phyloP scores from a whole-genome alignment of 1,140 invertebrate species.

The Calycopis cecrops region DNA sequence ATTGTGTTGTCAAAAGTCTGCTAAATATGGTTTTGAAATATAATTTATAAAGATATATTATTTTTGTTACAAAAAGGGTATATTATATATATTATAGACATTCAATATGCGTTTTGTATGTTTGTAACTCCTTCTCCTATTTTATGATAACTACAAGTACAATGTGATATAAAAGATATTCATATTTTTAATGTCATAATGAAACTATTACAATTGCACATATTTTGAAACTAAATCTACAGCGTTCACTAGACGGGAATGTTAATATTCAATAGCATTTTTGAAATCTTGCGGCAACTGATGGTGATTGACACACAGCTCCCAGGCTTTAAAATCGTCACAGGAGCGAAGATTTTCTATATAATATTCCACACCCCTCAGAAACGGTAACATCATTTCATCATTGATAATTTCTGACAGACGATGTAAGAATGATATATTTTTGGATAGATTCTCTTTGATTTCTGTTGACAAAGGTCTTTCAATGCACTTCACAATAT shows the following conservation, averaged over 20 bases:
- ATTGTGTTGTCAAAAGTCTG: too few relatives aligned
- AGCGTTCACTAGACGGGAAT: slow-evolving; percentile 53
- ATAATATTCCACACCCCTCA: slow-evolving; percentile 63
- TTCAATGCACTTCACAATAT: slow-evolving; percentile 61
- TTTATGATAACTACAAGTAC: too few relatives aligned
- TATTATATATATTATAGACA: too few relatives aligned
- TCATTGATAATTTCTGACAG: slow-evolving; percentile 67
- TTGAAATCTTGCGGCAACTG: slow-evolving; percentile 68
- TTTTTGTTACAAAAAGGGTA: too few relatives aligned
- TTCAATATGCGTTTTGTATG: too few relatives aligned
- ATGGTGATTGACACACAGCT: slow-evolving; percentile 58
- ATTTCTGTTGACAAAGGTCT: slow-evolving; percentile 59
- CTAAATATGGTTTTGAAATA: too few relatives aligned
- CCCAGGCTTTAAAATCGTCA: slow-evolving; percentile 71
- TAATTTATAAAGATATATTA: too few relatives aligned
- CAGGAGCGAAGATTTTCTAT: slow-evolving; percentile 59
- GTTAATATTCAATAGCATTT: slow-evolving; percentile 67
- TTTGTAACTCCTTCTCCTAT: too few relatives aligned
- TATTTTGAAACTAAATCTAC: too few relatives aligned
- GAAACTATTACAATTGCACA: slow-evolving; percentile 31
- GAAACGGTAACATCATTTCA: slow-evolving; percentile 63
- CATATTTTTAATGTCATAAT: not conserved
- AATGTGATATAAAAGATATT: not conserved
- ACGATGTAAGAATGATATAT: slow-evolving; percentile 62
- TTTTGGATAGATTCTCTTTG: slow-evolving; percentile 64